These are phyloP conservation scores for Rhinoptilus africanus DNA, from an alignment of 2,113 vertebrate species.

Conservation along the genomic window DNA sequence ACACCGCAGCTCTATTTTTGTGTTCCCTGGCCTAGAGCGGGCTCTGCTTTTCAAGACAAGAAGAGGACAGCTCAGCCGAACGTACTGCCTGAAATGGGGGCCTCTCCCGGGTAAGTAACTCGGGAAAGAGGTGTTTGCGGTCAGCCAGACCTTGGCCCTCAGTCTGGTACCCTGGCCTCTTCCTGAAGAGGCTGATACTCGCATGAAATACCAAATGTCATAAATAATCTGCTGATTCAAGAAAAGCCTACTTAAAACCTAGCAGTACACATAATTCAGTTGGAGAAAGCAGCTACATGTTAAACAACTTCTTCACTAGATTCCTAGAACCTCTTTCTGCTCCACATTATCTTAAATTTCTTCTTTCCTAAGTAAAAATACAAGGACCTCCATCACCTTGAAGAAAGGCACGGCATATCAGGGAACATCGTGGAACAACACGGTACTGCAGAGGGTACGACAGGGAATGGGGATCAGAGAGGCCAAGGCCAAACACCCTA, in stretches of 20 bases:
- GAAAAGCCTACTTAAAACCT: not conserved
- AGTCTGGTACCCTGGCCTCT: not conserved
- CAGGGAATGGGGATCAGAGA: not conserved
- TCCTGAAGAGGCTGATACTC: not conserved
- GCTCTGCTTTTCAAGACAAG: not conserved
- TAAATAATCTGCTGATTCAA: not conserved
- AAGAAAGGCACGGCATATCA: accelerated
- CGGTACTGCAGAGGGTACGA: accelerated
- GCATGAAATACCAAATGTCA: accelerated
- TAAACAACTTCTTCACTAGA: not conserved
- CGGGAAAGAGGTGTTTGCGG: not conserved
- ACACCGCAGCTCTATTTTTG: not conserved
- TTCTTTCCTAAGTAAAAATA: not conserved
- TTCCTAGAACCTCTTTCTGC: not conserved
- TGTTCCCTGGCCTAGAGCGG: not conserved
- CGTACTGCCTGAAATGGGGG: accelerated
- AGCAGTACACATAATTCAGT: not conserved
- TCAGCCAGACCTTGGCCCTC: not conserved
- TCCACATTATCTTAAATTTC: not conserved
- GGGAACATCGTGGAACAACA: not conserved
- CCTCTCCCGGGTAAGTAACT: not conserved
- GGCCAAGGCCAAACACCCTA: not conserved
- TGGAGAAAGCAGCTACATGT: not conserved
- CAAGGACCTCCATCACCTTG: not conserved
- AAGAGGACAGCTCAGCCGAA: not conserved